phyloP scores from a whole-genome alignment of 2,888 invertebrate species.

The Hypselothyrea guttata region DNA sequence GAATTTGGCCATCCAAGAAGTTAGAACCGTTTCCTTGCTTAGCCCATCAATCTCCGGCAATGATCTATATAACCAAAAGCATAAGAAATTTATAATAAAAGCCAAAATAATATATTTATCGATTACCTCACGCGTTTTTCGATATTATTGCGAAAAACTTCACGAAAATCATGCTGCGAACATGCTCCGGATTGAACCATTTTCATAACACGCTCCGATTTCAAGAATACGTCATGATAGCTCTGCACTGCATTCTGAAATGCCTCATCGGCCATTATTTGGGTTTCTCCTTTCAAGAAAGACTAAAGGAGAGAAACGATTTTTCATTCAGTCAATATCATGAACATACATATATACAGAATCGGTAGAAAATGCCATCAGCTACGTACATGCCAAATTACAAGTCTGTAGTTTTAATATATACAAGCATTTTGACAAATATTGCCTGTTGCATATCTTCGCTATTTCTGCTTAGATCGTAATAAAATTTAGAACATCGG shows the following conservation, averaged over 20 bases:
- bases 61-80: no score
- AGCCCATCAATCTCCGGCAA: conserved; percentile 99
- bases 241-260: conserved; percentile 99
- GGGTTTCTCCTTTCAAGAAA: conserved; percentile 99
- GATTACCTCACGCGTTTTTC: conserved; percentile 97
- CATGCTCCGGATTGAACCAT: conserved; percentile 99
- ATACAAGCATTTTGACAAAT: no score
- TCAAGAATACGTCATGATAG: conserved; percentile 97
- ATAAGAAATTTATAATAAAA: no score
- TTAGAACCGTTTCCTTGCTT: conserved; percentile 99
- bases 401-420: no score
- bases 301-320: conserved; percentile 83
- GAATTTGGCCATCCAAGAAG: conserved; percentile 99
- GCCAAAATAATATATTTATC: conserved; percentile 4
- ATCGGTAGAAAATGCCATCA: no score
- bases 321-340: no score
- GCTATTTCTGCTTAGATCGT: no score
- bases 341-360: no score
- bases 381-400: no score
- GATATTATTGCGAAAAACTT: conserved; percentile 98
- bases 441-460: no score
- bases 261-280: conserved; percentile 98
- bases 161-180: conserved; percentile 98
- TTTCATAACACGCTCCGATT: conserved; percentile 96
- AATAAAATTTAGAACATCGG: no score